Base-by-base conservation (phyloP, 2,113 vertebrate genomes). In the Anarrhichthys ocellatus region DNA sequence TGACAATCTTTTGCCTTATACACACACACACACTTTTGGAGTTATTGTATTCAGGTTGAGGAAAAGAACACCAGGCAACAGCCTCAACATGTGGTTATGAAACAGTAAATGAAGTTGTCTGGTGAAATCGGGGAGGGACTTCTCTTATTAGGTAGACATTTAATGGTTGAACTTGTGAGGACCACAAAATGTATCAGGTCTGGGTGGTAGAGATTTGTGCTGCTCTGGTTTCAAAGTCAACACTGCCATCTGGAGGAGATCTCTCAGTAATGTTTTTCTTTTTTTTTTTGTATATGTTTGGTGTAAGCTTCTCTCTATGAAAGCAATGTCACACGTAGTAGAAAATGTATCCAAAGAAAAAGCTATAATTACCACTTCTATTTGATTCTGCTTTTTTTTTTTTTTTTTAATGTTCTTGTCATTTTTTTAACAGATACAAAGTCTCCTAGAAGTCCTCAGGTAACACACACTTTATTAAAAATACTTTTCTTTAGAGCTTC, bases 401-500 rank as follows among this genome's bases (percentile, higher is more conserved):
- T 18, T 0, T 9, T 48, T 62, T 50, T 29, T 10, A 4, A 17
- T 59, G 17, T 69, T n/a, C 22, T 1, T 27, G 2, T 80, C 14
- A n/a, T 44, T 46, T 44, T 83, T 79, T 68, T 68, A 2, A 50
- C 87, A 94, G 94, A 92, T 78, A 0, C 50, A 10, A 93, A 87
- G 61, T 92, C 90, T 78, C 82, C 81, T 7, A 86, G 46, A 90
- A 93, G 88, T 87, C 91, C 92, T 66, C 88, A 85, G 91, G 94
- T 94, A 90, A 92, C 85, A 75, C 40, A 40, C 17, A 1, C 56
- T 22, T 52, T 27, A 27, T 13, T 24, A 4, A 27, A 27, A 18
- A 20, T 52, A 29, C 15, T 11, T 64, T 13, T 48, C 17, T 59
- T 42, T 40, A 2, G 0, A 81, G 18, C 5, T 61, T 18, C 3